Evolutionary conservation across 1,140 invertebrate species (phyloP).

Genomic region (Atta cephalotes): DNA sequence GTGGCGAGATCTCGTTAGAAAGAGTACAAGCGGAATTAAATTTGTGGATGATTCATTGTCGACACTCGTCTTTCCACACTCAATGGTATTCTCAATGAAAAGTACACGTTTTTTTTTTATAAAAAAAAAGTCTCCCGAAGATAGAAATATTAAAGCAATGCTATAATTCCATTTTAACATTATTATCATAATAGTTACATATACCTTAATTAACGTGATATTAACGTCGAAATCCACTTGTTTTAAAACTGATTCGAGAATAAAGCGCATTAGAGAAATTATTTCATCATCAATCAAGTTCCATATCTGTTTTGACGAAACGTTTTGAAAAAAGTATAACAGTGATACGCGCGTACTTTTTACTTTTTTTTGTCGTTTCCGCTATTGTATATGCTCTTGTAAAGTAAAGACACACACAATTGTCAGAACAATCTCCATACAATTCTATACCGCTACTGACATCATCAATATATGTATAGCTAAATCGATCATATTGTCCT

Average conservation of each 20-base stretch:
- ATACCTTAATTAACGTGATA: slow-evolving; percentile 1
- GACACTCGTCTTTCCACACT: not conserved
- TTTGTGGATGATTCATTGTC: slow-evolving; percentile 40
- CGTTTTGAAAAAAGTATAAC: slow-evolving; percentile 13
- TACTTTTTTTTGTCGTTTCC: slow-evolving; percentile 37
- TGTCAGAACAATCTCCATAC: slow-evolving; percentile 18
- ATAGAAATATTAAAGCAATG: not conserved
- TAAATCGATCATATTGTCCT: slow-evolving; percentile 10
- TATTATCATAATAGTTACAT: not conserved
- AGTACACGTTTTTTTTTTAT: not conserved
- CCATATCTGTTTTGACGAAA: not conserved
- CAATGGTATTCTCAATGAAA: not conserved
- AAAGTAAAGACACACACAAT: slow-evolving; percentile 2
- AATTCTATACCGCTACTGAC: slow-evolving; percentile 12
- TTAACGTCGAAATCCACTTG: not conserved
- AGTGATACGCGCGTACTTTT: not conserved
- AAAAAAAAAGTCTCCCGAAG: not conserved
- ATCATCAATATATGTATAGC: slow-evolving; percentile 3
- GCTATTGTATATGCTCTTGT: slow-evolving; percentile 4
- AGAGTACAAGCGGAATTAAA: slow-evolving; percentile 24
- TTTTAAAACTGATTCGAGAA: slow-evolving; percentile 11
- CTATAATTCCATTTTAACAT: not conserved
- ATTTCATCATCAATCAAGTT: not conserved
- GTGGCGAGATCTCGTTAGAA: slow-evolving; percentile 32
- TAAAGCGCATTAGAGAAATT: not conserved